These are phyloP conservation scores for Dryomyza anilis DNA, from an alignment of 2,888 invertebrate genomes.

Conservation along the genomic window DNA sequence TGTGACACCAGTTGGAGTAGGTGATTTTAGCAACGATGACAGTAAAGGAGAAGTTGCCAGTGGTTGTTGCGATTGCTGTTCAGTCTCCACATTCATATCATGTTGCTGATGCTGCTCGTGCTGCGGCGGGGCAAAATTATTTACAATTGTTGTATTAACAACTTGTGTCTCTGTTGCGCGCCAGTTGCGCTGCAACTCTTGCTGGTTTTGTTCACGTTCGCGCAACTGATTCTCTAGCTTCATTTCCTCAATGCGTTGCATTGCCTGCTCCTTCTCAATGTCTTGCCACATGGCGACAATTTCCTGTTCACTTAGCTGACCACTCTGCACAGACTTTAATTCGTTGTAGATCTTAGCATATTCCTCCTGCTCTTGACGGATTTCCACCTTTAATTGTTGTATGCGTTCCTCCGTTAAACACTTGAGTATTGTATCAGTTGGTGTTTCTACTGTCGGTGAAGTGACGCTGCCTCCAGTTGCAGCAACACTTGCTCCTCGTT, in stretches of 20 bases:
- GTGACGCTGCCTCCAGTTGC: constrained; percentile 33
- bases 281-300: constrained; percentile 75
- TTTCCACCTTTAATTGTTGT: constrained; percentile 73
- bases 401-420: constrained; percentile 79
- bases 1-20: constrained; percentile 63
- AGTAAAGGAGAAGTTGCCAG: constrained; percentile 70
- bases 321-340: constrained; percentile 62
- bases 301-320: constrained; percentile 71
- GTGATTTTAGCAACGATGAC: constrained; percentile 79
- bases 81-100: constrained; percentile 54
- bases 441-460: constrained; percentile 64
- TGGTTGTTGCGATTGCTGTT: constrained; percentile 33
- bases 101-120: constrained; percentile 23
- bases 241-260: constrained; percentile 70
- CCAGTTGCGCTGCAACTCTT: constrained; percentile 68
- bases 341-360: constrained; percentile 73
- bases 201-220: constrained; percentile 68
- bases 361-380: constrained; percentile 74
- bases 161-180: no score
- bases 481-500: constrained; percentile 35
- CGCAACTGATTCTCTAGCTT: constrained; percentile 53
- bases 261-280: constrained; percentile 75
- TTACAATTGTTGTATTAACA: no score
- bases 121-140: constrained; percentile 19
- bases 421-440: constrained; percentile 78